A percentile compares a stretch with the other conserved stretches of the same genome.
Evolutionary conservation across 2,888 invertebrate genomes (phyloP).

Genomic region (Panzeria rudis): DNA sequence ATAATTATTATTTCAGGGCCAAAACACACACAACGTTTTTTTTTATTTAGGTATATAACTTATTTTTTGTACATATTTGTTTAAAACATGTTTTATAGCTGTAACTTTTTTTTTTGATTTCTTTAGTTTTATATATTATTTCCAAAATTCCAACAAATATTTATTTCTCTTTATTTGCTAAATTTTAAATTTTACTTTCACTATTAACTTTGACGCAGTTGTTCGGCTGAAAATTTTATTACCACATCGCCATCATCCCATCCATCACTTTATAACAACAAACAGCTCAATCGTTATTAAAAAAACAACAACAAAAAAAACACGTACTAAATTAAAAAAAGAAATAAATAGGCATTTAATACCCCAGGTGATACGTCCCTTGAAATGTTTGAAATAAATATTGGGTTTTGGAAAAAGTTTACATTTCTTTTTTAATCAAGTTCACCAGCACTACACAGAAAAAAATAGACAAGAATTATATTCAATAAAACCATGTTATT

Average conservation of each 20-base stretch:
- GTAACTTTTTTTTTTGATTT: conserved; percentile 10
- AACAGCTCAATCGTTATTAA: conserved; percentile 36
- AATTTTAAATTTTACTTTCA: conserved; percentile 65
- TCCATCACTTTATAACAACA: conserved; percentile 37
- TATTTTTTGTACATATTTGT: conserved; percentile 37
- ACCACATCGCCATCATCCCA: conserved; percentile 54
- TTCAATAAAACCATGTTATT: too few relatives aligned
- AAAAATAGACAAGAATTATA: too few relatives aligned
- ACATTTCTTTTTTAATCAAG: not conserved
- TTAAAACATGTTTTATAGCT: conserved; percentile 38
- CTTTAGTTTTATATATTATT: conserved; percentile 9
- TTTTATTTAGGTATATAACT: conserved; percentile 6
- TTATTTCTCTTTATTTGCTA: conserved; percentile 62
- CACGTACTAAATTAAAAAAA: not conserved
- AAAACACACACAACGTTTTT: conserved; percentile 5
- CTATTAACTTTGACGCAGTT: conserved; percentile 46
- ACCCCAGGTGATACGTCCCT: conserved; percentile 30
- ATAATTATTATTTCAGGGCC: conserved; percentile 63
- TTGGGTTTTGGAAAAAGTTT: conserved; percentile 14
- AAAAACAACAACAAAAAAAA: conserved; percentile 14
- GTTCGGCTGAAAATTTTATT: conserved; percentile 49
- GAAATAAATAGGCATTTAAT: conserved; percentile 35
- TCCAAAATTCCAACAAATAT: conserved; percentile 34
- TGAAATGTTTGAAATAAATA: not conserved
- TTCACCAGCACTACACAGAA: too few relatives aligned